These are phyloP conservation scores for Apogon talboti DNA, from an alignment of 2,797 vertebrate species.

Conservation along the genomic window DNA sequence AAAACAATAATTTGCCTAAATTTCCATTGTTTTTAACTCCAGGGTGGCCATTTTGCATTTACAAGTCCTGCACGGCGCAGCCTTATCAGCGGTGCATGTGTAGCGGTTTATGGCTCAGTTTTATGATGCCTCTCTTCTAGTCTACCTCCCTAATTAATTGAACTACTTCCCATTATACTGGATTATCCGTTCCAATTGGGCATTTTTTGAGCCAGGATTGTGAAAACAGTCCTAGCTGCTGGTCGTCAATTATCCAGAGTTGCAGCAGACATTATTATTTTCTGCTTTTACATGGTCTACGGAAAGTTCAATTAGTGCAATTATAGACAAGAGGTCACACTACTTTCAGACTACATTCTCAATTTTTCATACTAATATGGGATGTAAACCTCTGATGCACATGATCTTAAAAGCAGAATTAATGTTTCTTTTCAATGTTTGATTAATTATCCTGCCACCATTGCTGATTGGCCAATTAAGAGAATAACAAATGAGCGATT, in stretches of 20 bases:
- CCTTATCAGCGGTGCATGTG: conserved; percentile 54
- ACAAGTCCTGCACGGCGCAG: conserved; percentile 47
- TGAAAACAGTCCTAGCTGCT: conserved; percentile 58
- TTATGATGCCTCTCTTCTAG: conserved; percentile 67
- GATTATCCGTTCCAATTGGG: conserved; percentile 66
- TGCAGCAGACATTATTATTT: conserved; percentile 67
- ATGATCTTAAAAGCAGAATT: conserved; percentile 39
- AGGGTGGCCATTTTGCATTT: conserved; percentile 70
- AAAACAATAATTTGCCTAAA: conserved; percentile 33
- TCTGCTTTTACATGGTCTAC: conserved; percentile 68
- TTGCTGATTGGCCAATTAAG: conserved; percentile 73
- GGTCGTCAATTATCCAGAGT: conserved; percentile 61
- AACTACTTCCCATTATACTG: conserved; percentile 72
- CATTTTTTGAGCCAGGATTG: conserved; percentile 59
- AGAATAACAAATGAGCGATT: conserved; percentile 57
- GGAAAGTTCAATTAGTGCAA: conserved; percentile 73
- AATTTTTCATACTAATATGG: conserved; percentile 52
- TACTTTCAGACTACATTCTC: conserved; percentile 50
- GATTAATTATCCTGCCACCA: conserved; percentile 63
- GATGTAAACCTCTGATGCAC: conserved; percentile 50
- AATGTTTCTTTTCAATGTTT: conserved; percentile 57
- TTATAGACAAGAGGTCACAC: conserved; percentile 66
- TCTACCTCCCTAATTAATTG: conserved; percentile 71
- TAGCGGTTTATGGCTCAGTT: conserved; percentile 65
- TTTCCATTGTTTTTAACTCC: conserved; percentile 48